Conservation (phyloP, 1,140 invertebrate species). For the Cydia amplana region DNA sequence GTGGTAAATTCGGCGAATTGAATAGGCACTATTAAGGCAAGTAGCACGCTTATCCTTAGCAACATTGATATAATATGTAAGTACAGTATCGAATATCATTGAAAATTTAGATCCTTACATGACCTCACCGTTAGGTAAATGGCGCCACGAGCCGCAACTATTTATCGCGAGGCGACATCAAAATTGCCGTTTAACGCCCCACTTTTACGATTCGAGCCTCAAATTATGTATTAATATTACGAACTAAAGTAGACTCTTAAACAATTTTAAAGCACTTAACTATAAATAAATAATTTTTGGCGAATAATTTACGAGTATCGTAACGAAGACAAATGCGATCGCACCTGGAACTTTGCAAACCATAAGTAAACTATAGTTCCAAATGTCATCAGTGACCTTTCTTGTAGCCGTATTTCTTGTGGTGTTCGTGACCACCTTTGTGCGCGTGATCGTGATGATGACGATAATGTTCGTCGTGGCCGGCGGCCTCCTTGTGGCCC, state of each 20-base stretch:
- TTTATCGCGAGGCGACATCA: background rate
- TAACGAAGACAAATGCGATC: constrained; percentile 21
- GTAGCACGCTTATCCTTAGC: background rate
- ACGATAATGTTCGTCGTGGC: constrained; percentile 80
- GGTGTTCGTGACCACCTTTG: constrained; percentile 81
- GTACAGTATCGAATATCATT: no score
- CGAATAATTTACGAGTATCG: constrained; percentile 16
- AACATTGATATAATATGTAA: background rate
- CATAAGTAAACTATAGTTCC: constrained; percentile 54
- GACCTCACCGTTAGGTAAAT: background rate
- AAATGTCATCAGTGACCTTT: constrained; percentile 72
- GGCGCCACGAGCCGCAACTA: background rate
- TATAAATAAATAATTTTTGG: constrained; percentile 25
- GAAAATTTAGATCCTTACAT: background rate
- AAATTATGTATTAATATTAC: constrained; percentile 15
- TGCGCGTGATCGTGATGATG: constrained; percentile 83
- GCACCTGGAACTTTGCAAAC: background rate
- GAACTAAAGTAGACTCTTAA: background rate
- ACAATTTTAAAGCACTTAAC: constrained; percentile 21
- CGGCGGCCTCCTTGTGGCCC: constrained; percentile 77
- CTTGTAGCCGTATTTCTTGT: constrained; percentile 79
- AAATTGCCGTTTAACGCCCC: constrained; percentile 22
- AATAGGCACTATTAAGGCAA: background rate
- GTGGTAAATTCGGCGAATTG: background rate
- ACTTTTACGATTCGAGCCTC: constrained; percentile 17